phyloP scores from a whole-genome alignment of 2,888 invertebrate species.

The Mesorhabditis spiculigera region DNA sequence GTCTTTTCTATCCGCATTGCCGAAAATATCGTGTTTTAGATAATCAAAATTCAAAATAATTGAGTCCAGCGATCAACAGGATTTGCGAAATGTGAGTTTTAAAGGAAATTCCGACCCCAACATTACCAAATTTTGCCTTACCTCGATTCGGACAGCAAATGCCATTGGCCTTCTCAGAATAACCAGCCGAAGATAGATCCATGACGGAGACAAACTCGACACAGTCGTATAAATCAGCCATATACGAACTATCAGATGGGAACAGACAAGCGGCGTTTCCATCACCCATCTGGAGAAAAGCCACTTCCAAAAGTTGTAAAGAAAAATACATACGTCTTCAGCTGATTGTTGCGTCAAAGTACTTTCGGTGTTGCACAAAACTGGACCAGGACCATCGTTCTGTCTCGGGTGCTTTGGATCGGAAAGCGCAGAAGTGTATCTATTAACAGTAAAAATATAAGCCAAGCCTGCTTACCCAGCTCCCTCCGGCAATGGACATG shows the following conservation, averaged over 20 bases:
- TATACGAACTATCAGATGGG: slow-evolving; percentile 40
- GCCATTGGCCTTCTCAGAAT: slow-evolving; percentile 42
- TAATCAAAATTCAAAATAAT: no score
- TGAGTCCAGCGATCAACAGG: no score
- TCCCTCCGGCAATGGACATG: slow-evolving; percentile 48
- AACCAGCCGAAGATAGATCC: slow-evolving; percentile 40
- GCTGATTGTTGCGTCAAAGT: slow-evolving; percentile 32
- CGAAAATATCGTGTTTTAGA: no score
- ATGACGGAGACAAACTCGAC: slow-evolving; percentile 43
- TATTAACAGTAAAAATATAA: slow-evolving; percentile 4
- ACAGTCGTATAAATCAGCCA: slow-evolving; percentile 46
- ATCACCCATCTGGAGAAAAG: slow-evolving; percentile 32
- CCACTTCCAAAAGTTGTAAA: neutral
- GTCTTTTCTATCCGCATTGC: neutral
- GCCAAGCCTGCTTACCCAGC: slow-evolving; percentile 24
- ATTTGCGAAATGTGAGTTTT: no score
- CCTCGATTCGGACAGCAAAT: slow-evolving; percentile 46
- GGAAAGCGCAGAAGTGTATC: slow-evolving; percentile 40
- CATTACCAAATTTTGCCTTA: neutral
- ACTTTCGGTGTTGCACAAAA: slow-evolving; percentile 39
- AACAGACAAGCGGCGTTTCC: slow-evolving; percentile 41
- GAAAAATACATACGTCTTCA: slow-evolving; percentile 23
- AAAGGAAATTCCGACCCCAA: no score
- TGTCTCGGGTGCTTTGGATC: slow-evolving; percentile 45
- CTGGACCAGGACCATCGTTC: slow-evolving; percentile 40